These are phyloP conservation scores for Emmelina monodactyla DNA, from an alignment of 2,888 invertebrate species.

Conservation along the genomic window DNA sequence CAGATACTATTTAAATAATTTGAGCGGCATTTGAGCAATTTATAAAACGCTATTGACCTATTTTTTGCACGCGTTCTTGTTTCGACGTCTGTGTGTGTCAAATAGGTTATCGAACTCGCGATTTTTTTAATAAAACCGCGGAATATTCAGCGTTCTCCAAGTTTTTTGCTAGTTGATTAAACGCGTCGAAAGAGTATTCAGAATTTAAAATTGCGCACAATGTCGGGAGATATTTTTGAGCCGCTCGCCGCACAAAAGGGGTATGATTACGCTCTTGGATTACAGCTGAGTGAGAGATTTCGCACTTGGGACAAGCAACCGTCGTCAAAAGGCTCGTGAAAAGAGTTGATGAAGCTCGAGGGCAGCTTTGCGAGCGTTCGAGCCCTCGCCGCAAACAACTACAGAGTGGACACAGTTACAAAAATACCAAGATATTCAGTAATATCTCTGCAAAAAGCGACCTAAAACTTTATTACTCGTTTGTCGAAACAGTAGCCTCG, in stretches of 20 bases:
- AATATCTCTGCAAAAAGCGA: too few species aligned
- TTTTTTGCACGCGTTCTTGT: background rate
- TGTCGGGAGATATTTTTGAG: background rate
- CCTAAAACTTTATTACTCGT: too few species aligned
- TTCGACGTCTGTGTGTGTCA: background rate
- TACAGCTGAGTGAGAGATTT: conserved; percentile 1
- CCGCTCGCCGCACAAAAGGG: background rate
- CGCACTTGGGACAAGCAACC: background rate
- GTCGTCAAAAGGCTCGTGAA: background rate
- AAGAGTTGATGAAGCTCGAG: conserved; percentile 1
- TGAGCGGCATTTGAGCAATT: background rate
- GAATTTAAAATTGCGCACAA: too few species aligned
- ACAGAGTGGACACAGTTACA: too few species aligned
- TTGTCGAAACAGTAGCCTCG: too few species aligned
- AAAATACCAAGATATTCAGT: too few species aligned
- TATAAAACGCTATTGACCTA: background rate
- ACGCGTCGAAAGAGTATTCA: too few species aligned
- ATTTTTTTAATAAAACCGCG: background rate
- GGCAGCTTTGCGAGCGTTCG: background rate
- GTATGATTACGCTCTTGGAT: background rate
- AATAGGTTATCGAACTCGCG: background rate
- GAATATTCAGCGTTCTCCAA: too few species aligned
- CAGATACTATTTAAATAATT: conserved; percentile 1
- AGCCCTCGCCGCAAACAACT: too few species aligned
- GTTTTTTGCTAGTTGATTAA: too few species aligned